Base-by-base conservation (phyloP, 2,888 invertebrate species). In the Andrena marginata region DNA sequence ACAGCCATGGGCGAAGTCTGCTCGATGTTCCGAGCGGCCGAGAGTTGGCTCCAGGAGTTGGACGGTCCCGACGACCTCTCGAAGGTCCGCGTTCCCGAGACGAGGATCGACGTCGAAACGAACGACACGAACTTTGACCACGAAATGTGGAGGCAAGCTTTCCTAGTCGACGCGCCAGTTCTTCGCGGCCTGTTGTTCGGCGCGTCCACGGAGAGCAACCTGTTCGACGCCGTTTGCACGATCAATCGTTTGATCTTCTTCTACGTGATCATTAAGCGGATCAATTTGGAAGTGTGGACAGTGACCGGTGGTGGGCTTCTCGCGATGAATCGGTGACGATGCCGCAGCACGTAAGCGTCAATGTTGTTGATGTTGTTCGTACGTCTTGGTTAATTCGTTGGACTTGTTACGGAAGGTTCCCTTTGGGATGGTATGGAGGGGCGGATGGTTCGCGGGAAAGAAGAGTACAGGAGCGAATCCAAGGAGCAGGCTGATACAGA, bases 281-380 rank as follows among this genome's bases (percentile, higher is more conserved):
- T 93, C 54, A 91, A 92, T 80, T 87, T 91, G 33, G 90, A 92
- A 51, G 82, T 92, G 35, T 91, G 90, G 89, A 85, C 86, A 80
- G 59, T 77, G 48, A 64, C 86, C 65, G 92, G 91, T 0, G 89
- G 75, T 65, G 89, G 86, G 7, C 73, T 86, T 4, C 87, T 81
- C 13, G 71, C 29, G 6, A 10, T 74, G n/a, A 75, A 60, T 31
- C 63, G 48, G 26, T 76, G 80, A 77, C 42, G n/a, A 16, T 29
- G 8, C 13, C 16, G 20, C 13, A 10, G 26, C 33, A 6, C 13
- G 54, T 48, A 49, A 49, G 68, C 48, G n/a, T 16, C 10, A 48
- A 64, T n/a, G 56, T 31, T 29, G 33, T 29, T 26, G 20, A 23
- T 33, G 23, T n/a, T 16, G 16, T 16, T 31, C 7, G 42, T 56